Conservation (phyloP, 2,888 invertebrate genomes). For the Rotaria magnacalcarata region DNA sequence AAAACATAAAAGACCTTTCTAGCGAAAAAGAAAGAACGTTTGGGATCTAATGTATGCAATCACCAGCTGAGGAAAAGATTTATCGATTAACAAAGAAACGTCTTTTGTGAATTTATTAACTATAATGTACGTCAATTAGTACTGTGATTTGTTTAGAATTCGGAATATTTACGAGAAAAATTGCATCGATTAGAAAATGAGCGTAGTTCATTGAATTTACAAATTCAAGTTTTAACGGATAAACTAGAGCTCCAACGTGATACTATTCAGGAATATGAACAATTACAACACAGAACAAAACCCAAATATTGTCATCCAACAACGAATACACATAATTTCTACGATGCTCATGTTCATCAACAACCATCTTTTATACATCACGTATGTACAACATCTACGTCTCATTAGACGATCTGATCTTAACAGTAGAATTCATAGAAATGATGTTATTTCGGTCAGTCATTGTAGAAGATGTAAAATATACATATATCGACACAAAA, state of each 20-base stretch:
- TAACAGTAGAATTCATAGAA: neutral
- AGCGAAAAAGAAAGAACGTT: neutral
- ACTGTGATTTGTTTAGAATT: neutral
- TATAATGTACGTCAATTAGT: neutral
- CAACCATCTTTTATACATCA: neutral
- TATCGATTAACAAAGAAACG: neutral
- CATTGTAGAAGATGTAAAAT: neutral
- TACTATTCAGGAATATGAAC: constrained; percentile 25
- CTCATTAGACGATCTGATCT: neutral
- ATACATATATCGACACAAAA: neutral
- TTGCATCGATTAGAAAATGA: constrained; percentile 35
- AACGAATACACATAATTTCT: neutral
- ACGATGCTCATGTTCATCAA: neutral
- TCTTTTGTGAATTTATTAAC: neutral
- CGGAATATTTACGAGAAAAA: constrained; percentile 10
- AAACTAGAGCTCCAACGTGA: constrained; percentile 13
- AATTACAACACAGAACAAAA: neutral
- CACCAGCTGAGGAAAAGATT: neutral
- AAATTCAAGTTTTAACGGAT: constrained; percentile 29
- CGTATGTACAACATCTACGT: neutral
- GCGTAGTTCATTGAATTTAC: constrained; percentile 11
- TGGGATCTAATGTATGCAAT: neutral
- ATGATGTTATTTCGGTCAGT: neutral
- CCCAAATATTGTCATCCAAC: neutral
- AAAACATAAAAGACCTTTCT: neutral